Conservation (phyloP, 2,797 vertebrate species). For the Neosalanx taihuensis region DNA sequence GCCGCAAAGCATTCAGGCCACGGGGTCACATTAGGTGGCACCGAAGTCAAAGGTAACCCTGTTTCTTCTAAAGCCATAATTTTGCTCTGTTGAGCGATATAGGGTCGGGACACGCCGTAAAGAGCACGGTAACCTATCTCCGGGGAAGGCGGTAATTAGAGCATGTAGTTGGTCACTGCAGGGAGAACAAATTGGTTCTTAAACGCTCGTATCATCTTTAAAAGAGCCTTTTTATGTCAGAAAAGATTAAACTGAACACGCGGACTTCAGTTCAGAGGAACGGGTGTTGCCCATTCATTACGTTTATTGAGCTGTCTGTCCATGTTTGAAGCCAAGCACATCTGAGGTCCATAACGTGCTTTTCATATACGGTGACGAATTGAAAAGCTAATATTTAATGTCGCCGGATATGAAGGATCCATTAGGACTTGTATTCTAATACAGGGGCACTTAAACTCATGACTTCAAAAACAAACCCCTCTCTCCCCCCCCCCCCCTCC, state of each 20-base stretch:
- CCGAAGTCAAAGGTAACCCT: conserved; percentile 69
- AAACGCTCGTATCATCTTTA: conserved; percentile 85
- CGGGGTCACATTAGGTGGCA: conserved; percentile 72
- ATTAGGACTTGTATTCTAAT: conserved; percentile 20
- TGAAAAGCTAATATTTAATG: conserved; percentile 85
- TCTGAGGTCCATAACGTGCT: conserved; percentile 73
- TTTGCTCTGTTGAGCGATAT: conserved; percentile 56
- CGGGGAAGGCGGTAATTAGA: conserved; percentile 73
- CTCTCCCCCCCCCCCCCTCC: not conserved
- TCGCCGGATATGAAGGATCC: conserved; percentile 73
- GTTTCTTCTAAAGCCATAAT: conserved; percentile 79
- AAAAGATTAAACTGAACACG: conserved; percentile 72
- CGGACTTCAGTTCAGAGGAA: conserved; percentile 75
- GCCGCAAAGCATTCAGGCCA: conserved; percentile 68
- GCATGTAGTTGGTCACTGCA: conserved; percentile 74
- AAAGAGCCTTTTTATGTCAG: conserved; percentile 79
- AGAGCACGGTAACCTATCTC: conserved; percentile 55
- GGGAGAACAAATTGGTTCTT: conserved; percentile 78
- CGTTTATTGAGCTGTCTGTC: conserved; percentile 76
- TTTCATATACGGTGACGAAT: conserved; percentile 82
- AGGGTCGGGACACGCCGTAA: conserved; percentile 56
- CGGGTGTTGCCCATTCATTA: conserved; percentile 84
- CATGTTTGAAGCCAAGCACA: conserved; percentile 80
- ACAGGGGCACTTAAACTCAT: not conserved
- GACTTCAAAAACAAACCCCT: not conserved